Percentiles rank a stretch among this genome's conserved stretches.
These are phyloP conservation scores for Lucinisca nassula DNA, from an alignment of 2,888 invertebrate genomes.

Conservation along the genomic window DNA sequence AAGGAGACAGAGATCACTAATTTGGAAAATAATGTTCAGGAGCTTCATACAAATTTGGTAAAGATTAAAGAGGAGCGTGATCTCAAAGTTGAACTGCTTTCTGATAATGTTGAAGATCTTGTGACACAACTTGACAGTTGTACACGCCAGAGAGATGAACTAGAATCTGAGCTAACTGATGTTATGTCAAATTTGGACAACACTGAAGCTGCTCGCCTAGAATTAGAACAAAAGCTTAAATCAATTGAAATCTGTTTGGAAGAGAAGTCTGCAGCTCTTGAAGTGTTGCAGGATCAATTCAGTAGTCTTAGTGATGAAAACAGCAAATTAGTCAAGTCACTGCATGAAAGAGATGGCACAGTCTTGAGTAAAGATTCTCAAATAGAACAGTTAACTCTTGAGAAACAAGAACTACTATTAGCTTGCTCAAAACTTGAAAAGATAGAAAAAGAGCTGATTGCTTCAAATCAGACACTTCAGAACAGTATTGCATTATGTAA, in stretches of 20 bases:
- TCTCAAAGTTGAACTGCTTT: slow-evolving; percentile 54
- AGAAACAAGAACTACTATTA: slow-evolving; percentile 55
- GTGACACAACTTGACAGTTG: slow-evolving; percentile 57
- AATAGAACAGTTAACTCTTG: slow-evolving; percentile 53
- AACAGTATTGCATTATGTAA: neutral
- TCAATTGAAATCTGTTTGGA: neutral
- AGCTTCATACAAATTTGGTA: slow-evolving; percentile 48
- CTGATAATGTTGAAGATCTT: slow-evolving; percentile 64
- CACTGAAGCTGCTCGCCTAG: slow-evolving; percentile 61
- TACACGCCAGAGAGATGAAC: slow-evolving; percentile 50
- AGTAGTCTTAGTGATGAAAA: slow-evolving; percentile 21
- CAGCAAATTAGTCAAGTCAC: slow-evolving; percentile 36
- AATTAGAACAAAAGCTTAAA: slow-evolving; percentile 53
- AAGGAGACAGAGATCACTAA: slow-evolving; percentile 61
- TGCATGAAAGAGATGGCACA: slow-evolving; percentile 41
- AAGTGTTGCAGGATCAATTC: slow-evolving; percentile 23
- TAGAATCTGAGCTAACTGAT: slow-evolving; percentile 57
- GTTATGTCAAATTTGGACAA: slow-evolving; percentile 60
- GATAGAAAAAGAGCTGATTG: neutral
- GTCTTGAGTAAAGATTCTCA: slow-evolving; percentile 49
- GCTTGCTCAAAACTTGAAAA: slow-evolving; percentile 45
- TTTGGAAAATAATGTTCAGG: slow-evolving; percentile 63
- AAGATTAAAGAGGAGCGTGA: slow-evolving; percentile 66
- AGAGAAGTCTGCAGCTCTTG: slow-evolving; percentile 29
- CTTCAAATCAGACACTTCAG: neutral